Evolutionary conservation across 2,888 invertebrate genomes (phyloP).

Genomic region (Drosophila bunnanda): DNA sequence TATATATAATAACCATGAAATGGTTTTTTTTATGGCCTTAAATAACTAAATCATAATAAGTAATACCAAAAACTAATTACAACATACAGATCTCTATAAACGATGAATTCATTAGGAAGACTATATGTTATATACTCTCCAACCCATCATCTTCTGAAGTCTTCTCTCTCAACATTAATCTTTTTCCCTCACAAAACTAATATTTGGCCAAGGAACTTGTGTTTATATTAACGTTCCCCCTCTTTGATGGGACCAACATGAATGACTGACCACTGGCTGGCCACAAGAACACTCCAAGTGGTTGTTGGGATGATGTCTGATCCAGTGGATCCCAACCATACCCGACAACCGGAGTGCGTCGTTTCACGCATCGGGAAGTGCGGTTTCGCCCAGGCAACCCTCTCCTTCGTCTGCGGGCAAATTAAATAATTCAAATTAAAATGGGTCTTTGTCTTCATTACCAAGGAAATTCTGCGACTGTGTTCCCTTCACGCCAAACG

Average conservation of each 20-base stretch:
- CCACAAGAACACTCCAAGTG: conserved; percentile 22
- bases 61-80: too few species aligned
- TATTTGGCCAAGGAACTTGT: conserved; percentile 15
- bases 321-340: conserved; percentile 10
- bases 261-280: conserved; percentile 36
- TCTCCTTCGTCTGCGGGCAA: conserved; percentile 40
- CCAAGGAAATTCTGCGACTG: conserved; percentile 55
- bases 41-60: background rate
- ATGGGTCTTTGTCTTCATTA: conserved; percentile 52
- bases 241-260: conserved; percentile 2
- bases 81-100: too few species aligned
- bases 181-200: conserved; percentile 12
- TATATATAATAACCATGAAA: background rate
- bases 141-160: too few species aligned
- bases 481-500: conserved; percentile 68
- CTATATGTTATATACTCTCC: too few species aligned
- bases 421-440: conserved; percentile 72
- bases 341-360: conserved; percentile 41
- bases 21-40: background rate
- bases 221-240: conserved; percentile 4
- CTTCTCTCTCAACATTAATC: conserved; percentile 16
- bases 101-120: too few species aligned
- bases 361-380: conserved; percentile 60
- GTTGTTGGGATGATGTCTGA: conserved; percentile 22
- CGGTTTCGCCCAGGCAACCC: conserved; percentile 42